Evolutionary conservation across 1,140 invertebrate genomes (phyloP).

Genomic region (Apis dorsata): DNA sequence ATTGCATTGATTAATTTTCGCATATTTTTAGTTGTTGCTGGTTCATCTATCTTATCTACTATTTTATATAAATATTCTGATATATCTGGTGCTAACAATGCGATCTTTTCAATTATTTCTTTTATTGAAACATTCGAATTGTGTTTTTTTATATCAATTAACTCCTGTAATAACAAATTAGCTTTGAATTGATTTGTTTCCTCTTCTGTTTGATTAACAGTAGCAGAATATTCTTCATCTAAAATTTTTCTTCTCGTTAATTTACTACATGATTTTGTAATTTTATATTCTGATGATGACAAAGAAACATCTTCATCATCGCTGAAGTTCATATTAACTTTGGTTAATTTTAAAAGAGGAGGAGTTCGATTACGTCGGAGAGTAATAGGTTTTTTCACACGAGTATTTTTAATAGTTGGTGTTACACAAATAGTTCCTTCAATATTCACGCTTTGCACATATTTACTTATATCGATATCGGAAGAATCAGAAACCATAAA

Average conservation of each 20-base stretch:
- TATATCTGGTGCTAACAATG: constrained; percentile 9
- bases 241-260: constrained; percentile 34
- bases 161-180: not conserved
- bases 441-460: not conserved
- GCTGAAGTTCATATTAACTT: constrained; percentile 51
- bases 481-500: constrained; percentile 56
- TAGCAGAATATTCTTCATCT: constrained; percentile 5
- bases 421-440: constrained; percentile 49
- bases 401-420: constrained; percentile 29
- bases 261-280: constrained; percentile 6
- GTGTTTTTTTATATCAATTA: not conserved
- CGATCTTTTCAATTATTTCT: constrained; percentile 15
- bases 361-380: constrained; percentile 55
- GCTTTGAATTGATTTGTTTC: not conserved
- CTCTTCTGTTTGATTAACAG: not conserved
- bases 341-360: constrained; percentile 50
- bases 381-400: constrained; percentile 19
- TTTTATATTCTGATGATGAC: not conserved
- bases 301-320: constrained; percentile 54
- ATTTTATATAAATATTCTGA: constrained; percentile 23
- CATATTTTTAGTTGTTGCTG: constrained; percentile 5
- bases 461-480: constrained; percentile 53
- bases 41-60: not conserved
- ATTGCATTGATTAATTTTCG: constrained; percentile 25
- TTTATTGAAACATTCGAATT: constrained; percentile 1